Conservation (phyloP, 2,797 vertebrate genomes). For the Cynodonichthys magdalenae region DNA sequence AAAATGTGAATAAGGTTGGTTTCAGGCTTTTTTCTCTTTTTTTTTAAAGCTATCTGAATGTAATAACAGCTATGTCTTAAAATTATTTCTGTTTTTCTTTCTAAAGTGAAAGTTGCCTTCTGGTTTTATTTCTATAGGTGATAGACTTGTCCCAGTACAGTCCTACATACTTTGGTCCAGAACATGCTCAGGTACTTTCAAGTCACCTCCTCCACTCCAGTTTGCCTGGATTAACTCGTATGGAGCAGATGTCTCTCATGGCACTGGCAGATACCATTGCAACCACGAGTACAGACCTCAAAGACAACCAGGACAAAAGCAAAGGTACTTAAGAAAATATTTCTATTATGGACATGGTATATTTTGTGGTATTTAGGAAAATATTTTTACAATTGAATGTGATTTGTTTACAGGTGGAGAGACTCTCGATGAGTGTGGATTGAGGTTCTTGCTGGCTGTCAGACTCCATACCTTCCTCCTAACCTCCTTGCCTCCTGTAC, state of each 20-base stretch:
- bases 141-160: slow-evolving; percentile 95
- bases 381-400: slow-evolving; percentile 19
- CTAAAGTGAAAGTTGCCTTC: neutral
- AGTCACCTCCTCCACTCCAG: slow-evolving; percentile 95
- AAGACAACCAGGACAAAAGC: slow-evolving; percentile 89
- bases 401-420: slow-evolving; percentile 85
- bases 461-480: slow-evolving; percentile 94
- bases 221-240: slow-evolving; percentile 93
- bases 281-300: slow-evolving; percentile 94
- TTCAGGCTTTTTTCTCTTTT: neutral
- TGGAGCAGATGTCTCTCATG: slow-evolving; percentile 99
- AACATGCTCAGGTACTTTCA: slow-evolving; percentile 94
- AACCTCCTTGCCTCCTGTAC: slow-evolving; percentile 91
- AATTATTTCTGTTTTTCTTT: too few relatives aligned
- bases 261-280: slow-evolving; percentile 96
- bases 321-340: slow-evolving; percentile 68
- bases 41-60: neutral
- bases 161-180: slow-evolving; percentile 93
- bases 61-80: too few relatives aligned
- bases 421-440: slow-evolving; percentile 96
- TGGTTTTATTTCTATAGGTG: slow-evolving; percentile 74
- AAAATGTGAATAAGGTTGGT: slow-evolving; percentile 80
- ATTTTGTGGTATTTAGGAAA: neutral
- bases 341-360: too few relatives aligned
- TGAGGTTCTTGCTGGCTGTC: slow-evolving; percentile 95